Base-by-base conservation (phyloP, 2,797 vertebrate species). In the Anguilla megastoma region DNA sequence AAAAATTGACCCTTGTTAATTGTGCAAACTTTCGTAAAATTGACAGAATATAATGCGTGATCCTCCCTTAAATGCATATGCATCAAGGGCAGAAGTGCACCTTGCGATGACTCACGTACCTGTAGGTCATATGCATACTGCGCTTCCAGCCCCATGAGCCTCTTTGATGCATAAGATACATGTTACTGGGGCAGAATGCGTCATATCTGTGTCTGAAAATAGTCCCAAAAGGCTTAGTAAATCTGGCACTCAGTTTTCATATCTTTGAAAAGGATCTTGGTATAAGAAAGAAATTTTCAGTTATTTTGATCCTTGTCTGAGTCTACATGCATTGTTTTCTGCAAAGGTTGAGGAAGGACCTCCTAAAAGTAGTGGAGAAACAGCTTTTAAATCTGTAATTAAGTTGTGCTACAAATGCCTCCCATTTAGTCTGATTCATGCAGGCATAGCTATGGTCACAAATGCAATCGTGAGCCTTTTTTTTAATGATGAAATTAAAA, bases 351-450 rank as follows among this genome's bases (percentile, higher is more conserved):
- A 93, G 91, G 91, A 87, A 74, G 58, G 91, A 91, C 93, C 93
- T 94, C 93, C 95, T 92, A 93, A 94, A 91, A 94, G 95, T 94
- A 95, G 95, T 94, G 94, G 93, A 95, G 93, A 94, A 93, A 95
- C 94, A 94, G 94, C 92, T 96, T 96, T 96, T 95, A 95, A 93
- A 93, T 94, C 94, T 94, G 93, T 95, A 96, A 96, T 95, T 95
- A 95, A 95, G 95, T 94, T 95, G 95, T 94, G 93, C 94, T 95
- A 94, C 94, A 95, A 95, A 95, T 95, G 95, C 95, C 94, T 95
- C 91, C 94, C 93, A 95, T 95, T 94, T 93, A 94, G 92, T 91
- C 88, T 93, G 93, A 94, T 94, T 95, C 95, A 94, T 94, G 93
- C 93, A 94, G 95, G 95, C 94, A 95, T 94, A 95, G 93, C 93